These are phyloP conservation scores for Sylvilagus floridanus DNA, from an alignment of 2,797 vertebrate species.

Conservation along the genomic window DNA sequence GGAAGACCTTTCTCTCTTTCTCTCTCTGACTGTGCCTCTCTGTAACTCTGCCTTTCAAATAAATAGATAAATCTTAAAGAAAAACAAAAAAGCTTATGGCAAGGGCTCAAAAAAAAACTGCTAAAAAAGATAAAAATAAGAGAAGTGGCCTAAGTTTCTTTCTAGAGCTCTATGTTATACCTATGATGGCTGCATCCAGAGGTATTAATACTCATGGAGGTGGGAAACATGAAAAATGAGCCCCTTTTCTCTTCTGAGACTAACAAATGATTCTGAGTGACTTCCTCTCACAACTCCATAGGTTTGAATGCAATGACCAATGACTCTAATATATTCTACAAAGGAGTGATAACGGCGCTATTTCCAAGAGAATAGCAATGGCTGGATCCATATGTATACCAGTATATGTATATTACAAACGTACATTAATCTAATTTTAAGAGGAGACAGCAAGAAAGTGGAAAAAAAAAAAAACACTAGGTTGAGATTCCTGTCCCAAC, in stretches of 20 bases:
- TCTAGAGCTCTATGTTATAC: neutral
- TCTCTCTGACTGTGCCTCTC: no score
- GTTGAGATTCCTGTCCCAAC: neutral
- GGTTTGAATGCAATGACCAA: neutral
- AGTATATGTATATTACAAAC: no score
- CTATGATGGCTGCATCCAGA: neutral
- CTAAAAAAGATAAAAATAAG: no score
- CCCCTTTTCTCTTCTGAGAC: neutral
- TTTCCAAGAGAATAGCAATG: neutral
- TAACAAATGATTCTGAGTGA: conserved; percentile 8
- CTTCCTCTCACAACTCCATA: neutral
- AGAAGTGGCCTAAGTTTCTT: neutral
- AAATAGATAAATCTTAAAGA: no score
- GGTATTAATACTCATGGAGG: neutral
- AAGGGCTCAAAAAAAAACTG: no score
- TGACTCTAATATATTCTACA: neutral
- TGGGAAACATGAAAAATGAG: neutral
- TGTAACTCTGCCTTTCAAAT: no score
- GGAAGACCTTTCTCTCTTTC: no score
- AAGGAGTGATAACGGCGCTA: neutral
- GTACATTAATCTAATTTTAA: neutral
- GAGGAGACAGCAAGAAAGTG: neutral
- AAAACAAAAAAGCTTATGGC: no score
- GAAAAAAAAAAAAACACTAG: neutral
- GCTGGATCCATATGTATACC: neutral